These are phyloP conservation scores for Danio jaintianensis DNA, from an alignment of 2,797 vertebrate species.

Conservation along the genomic window DNA sequence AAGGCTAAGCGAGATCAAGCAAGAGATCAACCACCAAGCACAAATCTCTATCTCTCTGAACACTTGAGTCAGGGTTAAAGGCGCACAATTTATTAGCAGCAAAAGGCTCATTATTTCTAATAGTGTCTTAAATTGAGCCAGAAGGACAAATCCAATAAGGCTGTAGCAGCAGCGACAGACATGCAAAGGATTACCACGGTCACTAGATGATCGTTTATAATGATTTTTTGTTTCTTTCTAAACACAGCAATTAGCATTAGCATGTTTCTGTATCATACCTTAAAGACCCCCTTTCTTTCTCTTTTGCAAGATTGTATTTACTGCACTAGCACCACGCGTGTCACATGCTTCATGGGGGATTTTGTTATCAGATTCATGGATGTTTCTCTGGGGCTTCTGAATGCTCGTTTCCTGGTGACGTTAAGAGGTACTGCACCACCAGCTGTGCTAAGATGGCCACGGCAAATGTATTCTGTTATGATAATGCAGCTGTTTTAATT, in stretches of 20 bases:
- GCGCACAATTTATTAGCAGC: constrained; percentile 56
- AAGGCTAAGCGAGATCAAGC: not conserved
- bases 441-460: constrained; percentile 29
- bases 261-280: constrained; percentile 15
- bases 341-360: not conserved
- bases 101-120: constrained; percentile 61
- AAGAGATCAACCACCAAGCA: not conserved
- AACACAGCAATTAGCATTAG: constrained; percentile 24
- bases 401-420: constrained; percentile 36
- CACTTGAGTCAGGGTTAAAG: constrained; percentile 49
- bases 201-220: constrained; percentile 44
- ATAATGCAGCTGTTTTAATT: constrained; percentile 59
- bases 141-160: constrained; percentile 59
- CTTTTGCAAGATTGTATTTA: constrained; percentile 20
- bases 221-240: constrained; percentile 35
- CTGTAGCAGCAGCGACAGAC: constrained; percentile 40
- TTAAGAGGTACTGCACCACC: constrained; percentile 42
- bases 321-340: not conserved
- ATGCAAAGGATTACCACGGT: constrained; percentile 53
- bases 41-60: constrained; percentile 34
- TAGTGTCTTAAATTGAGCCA: constrained; percentile 57
- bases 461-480: constrained; percentile 57
- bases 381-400: constrained; percentile 19
- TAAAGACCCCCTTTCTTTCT: constrained; percentile 1
- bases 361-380: constrained; percentile 12